Conservation (phyloP, 2,888 invertebrate species). For the Cancer borealis region DNA sequence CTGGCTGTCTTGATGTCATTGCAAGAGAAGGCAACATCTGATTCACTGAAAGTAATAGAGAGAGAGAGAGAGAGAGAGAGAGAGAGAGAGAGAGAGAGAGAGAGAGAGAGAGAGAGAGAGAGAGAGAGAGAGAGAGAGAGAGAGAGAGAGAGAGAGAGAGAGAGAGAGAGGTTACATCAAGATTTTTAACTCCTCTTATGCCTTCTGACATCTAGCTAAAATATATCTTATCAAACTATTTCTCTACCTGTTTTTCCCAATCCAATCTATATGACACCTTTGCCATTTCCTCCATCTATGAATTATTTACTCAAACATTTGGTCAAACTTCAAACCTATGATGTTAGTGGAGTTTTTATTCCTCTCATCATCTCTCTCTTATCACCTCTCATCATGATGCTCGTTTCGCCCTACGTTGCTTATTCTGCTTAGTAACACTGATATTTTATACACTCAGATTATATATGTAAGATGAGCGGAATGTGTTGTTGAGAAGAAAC, state of each 20-base stretch:
- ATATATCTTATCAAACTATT: not conserved
- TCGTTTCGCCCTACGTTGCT: no score
- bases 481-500: no score
- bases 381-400: no score
- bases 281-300: not conserved
- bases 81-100: no score
- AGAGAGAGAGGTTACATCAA: no score
- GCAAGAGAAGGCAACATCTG: slow-evolving; percentile 83
- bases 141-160: not conserved
- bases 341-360: not conserved
- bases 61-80: no score
- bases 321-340: not conserved
- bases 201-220: not conserved
- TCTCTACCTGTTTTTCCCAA: not conserved
- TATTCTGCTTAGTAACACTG: no score
- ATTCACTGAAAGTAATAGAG: slow-evolving; percentile 60
- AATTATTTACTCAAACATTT: not conserved
- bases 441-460: no score
- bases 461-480: no score
- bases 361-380: not conserved
- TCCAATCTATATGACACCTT: not conserved
- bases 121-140: no score
- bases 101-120: no score
- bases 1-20: slow-evolving; percentile 86
- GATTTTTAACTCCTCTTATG: not conserved